phyloP scores from a whole-genome alignment of 23 tunicate species.

The Botrylloides violaceus region DNA sequence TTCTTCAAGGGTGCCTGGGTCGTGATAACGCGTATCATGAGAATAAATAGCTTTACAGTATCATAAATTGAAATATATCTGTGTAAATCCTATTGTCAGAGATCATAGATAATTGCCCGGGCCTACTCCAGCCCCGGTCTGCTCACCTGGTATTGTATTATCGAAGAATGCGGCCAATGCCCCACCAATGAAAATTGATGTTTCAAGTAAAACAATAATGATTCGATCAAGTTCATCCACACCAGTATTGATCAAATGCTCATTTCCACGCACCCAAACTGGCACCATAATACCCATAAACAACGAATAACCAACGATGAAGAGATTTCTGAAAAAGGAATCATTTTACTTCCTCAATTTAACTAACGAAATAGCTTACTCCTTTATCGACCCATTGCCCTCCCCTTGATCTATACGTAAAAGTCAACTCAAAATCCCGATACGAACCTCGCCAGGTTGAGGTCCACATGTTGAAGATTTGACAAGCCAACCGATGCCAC shows the following conservation, averaged over 20 bases:
- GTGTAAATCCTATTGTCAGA: not conserved
- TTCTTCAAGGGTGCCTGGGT: conserved; percentile 49
- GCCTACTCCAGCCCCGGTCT: not conserved
- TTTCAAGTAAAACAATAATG: conserved; percentile 42
- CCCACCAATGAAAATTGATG: conserved; percentile 66
- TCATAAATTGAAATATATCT: too few species aligned
- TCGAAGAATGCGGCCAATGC: conserved; percentile 50
- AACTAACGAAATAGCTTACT: too few species aligned
- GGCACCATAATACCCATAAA: conserved; percentile 60
- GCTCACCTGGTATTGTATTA: conserved; percentile 65
- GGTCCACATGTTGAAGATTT: conserved; percentile 71
- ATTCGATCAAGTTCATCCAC: conserved; percentile 45
- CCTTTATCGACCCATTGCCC: too few species aligned
- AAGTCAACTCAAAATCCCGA: not conserved
- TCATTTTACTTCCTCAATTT: too few species aligned
- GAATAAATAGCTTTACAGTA: too few species aligned
- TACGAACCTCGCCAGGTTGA: conserved; percentile 55
- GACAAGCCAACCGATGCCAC: conserved; percentile 72
- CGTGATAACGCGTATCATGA: too few species aligned
- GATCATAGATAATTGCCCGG: not conserved
- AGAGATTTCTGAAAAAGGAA: conserved; percentile 43
- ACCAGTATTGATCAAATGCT: conserved; percentile 44
- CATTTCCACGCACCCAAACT: conserved; percentile 55
- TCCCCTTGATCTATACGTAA: too few species aligned
- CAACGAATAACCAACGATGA: conserved; percentile 53